Base-by-base conservation (phyloP, 1,140 invertebrate genomes). In the Lethocerus indicus region DNA sequence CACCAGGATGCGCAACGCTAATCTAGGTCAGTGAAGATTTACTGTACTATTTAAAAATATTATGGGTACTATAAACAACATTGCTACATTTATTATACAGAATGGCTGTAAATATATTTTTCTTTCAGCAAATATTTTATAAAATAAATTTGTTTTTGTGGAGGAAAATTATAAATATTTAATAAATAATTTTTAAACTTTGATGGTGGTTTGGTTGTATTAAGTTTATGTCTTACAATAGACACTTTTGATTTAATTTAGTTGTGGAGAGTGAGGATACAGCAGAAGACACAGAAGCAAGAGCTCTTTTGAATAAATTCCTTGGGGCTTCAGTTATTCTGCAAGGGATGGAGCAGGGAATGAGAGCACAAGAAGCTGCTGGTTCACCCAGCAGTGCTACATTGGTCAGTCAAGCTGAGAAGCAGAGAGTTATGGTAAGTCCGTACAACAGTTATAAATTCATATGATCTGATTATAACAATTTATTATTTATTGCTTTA, bases 241-340 rank as follows among this genome's bases (percentile, higher is more conserved):
- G n/a, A n/a, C n/a, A n/a, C n/a, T n/a, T n/a, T n/a, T n/a, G n/a
- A n/a, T n/a, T n/a, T 41, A 27, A 44, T 13, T 32, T 25, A 6
- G 23, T 52, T 54, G 4, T 42, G 78, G 67, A 73, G 50, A 72
- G 71, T 28, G 73, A 73, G 6, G 78, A 81, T 59, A 71, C 63
- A 2, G 61, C 54, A 36, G 77, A 79, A 59, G 79, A 83, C 63
- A 62, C 68, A n/a, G 76, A 81, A 60, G 80, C 80, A 12, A 69
- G 77, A 35, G 73, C 76, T 47, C 65, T 84, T 52, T 70, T 85
- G 23, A 85, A 85, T 67, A 83, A 83, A 66, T 83, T 83, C 64
- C 67, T 85, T 23, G 81, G 81, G 36, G 80, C 80, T 45, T 79
- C 79, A 54, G 78, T 83, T 47, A 72, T 83, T 18, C 74, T 84